Base-by-base conservation (phyloP, 2,888 invertebrate species). In the Matsumyia berberina region DNA sequence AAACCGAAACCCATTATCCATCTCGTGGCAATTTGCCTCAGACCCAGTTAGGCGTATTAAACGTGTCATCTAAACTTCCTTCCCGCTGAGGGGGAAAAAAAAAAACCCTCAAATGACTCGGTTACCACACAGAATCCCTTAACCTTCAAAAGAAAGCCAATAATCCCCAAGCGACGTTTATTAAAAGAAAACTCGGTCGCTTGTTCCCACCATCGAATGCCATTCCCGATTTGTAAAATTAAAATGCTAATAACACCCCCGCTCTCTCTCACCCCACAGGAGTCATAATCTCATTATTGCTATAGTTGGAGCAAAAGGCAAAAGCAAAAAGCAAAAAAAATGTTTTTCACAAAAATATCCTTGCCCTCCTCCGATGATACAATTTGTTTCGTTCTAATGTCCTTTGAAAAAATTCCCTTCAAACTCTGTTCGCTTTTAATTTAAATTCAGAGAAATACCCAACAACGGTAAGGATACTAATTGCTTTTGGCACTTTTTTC, bases 401-500 rank as follows among this genome's bases (percentile, higher is more conserved):
- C 46, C 19, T 15, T 8, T 8, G 24, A n/a, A 6, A 24, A n/a
- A 0, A 8, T 5, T 5, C 44, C 7, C 44, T 15, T 2, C n/a
- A 19, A n/a, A 5, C 9, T 8, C 11, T 9, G 8, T 49, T 49
- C 29, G 24, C n/a, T 49, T 49, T 49, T 29, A 49, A 49, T 29
- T 49, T 49, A 24, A 49, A 29, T 9, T 9, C 9, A 9, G 17
- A 67, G 39, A 53, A n/a, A n/a, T 19, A 46, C 17, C 17, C 49
- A 37, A 66, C n/a, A n/a, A 17, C 15, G 9, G 12, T 24, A n/a
- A 33, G 31, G 5, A 42, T 53, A 51, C 67, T 67, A 69, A 69
- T 55, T 69, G 42, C 53, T 55, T 33, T 33, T 39, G 9, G n/a
- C 42, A 55, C 53, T 46, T 44, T 17, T 42, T 42, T 5, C 17